Base-by-base conservation (phyloP, 2,797 vertebrate genomes). In the Gouania willdenowi region DNA sequence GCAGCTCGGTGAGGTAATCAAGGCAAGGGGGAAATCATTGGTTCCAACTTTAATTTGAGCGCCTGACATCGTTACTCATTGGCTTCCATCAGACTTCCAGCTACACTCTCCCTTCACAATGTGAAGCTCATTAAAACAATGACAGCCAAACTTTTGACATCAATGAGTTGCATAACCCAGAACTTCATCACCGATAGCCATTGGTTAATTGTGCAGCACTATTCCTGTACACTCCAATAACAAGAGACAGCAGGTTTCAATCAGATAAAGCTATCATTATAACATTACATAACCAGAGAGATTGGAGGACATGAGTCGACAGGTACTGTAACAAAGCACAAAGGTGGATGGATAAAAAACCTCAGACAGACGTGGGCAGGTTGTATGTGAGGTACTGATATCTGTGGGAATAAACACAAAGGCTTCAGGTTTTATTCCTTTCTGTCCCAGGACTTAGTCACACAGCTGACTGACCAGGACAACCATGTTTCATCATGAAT, bases 1-100 rank as follows among this genome's bases (percentile, higher is more conserved):
- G 24, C 40, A 14, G 29, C 51, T 50, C 54, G 59, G 68, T 31
- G 66, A 73, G 61, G 61, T 53, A 51, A 77, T 73, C 73, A 69
- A 12, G 43, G 66, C 56, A 67, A 60, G 68, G 66, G 66, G 55
- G 40, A 29, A 40, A 70, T 64, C 43, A 27, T 41, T 64, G 47
- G 66, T 47, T 63, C 67, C 65, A 46, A 63, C 24, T 5, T 2
- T 26, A 37, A 46, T 30, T n/a, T 26, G 7, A 50, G n/a, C n/a
- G n/a, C n/a, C n/a, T n/a, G n/a, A n/a, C n/a, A n/a, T n/a, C n/a
- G n/a, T n/a, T n/a, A n/a, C n/a, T n/a, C n/a, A n/a, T n/a, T 16
- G 16, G 14, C 41, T 31, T 54, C 17, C 48, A 50, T 47, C 26
- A 44, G 28, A 46, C 22, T 5, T 37, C 46, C 51, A 38, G n/a